Base-by-base conservation (phyloP, 2,888 invertebrate species). In the Branchipolynoe longqiensis region DNA sequence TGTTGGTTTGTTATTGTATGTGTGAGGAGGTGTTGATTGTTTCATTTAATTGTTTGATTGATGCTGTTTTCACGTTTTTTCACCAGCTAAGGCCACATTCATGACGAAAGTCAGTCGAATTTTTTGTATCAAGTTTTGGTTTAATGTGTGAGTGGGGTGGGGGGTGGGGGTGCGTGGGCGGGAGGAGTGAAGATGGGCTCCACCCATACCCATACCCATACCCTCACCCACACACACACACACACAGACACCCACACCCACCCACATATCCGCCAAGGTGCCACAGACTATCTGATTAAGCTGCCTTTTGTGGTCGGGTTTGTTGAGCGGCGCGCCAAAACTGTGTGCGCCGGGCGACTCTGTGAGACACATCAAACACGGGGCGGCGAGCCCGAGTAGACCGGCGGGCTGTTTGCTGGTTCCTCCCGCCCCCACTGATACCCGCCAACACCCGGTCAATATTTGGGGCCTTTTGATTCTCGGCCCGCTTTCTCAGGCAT, bases 251-350 rank as follows among this genome's bases (percentile, higher is more conserved):
- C 48, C 48, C 48, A 48, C 48, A 48, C 48, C 18, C 48, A 8
- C 48, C 48, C 18, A 18, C 48, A 48, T 18, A 18, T 8, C 48
- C n/a, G n/a, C 25, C 3, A 12, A 62, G 62, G 28, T 31, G 31
- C 62, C 25, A 62, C 62, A 62, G 31, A 62, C 69, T n/a, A 33
- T 36, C 69, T 25, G 18, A 69, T 69, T 69, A 69, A 36, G n/a
- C 69, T 38, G n/a, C 36, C 8, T 38, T 69, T 69, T 69, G 69
- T 69, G 62, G 2, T 3, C 36, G 36, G 33, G 69, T 69, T 69
- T 33, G 69, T 25, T 22, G 36, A 18, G 22, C 18, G 33, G 22
- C 38, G 69, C 69, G 36, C 69, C 69, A 69, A n/a, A 69, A 69
- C 69, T 69, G 33, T 69, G 69, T 69, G 36, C 18, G 18, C 18